Evolutionary conservation across 2,888 invertebrate species (phyloP).

Genomic region (Pediacus dermestoides): DNA sequence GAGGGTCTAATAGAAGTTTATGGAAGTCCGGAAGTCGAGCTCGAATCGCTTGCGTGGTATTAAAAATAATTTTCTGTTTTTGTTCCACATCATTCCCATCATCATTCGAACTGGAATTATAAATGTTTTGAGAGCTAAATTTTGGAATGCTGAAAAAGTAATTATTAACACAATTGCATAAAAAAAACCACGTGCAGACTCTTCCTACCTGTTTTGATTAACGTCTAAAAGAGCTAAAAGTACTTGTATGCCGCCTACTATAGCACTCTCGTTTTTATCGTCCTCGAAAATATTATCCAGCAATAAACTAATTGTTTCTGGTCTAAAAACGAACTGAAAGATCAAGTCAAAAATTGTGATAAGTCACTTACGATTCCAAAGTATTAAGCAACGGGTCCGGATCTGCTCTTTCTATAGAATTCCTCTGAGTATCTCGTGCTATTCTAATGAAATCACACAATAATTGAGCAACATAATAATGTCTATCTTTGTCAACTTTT

Average conservation of each 20-base stretch:
- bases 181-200: constrained; percentile 2
- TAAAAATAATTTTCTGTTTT: constrained; percentile 58
- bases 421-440: constrained; percentile 58
- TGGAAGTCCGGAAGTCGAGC: constrained; percentile 69
- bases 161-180: constrained; percentile 5
- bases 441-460: constrained; percentile 79
- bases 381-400: constrained; percentile 69
- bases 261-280: constrained; percentile 64
- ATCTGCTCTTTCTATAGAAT: constrained; percentile 59
- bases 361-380: constrained; percentile 66
- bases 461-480: constrained; percentile 83
- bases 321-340: constrained; percentile 33
- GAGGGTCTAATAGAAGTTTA: constrained; percentile 65
- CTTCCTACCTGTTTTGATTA: constrained; percentile 49
- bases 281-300: constrained; percentile 72
- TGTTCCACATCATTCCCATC: constrained; percentile 55
- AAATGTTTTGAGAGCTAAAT: constrained; percentile 35
- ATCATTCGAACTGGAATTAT: constrained; percentile 45
- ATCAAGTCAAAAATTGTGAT: constrained; percentile 7
- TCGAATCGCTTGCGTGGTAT: constrained; percentile 61
- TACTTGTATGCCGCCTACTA: constrained; percentile 76
- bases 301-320: constrained; percentile 64
- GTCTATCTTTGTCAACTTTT: constrained; percentile 68
- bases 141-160: constrained; percentile 36
- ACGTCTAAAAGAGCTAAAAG: constrained; percentile 68